phyloP scores from a whole-genome alignment of 2,888 invertebrate species.

The Marronus borbonicus region DNA sequence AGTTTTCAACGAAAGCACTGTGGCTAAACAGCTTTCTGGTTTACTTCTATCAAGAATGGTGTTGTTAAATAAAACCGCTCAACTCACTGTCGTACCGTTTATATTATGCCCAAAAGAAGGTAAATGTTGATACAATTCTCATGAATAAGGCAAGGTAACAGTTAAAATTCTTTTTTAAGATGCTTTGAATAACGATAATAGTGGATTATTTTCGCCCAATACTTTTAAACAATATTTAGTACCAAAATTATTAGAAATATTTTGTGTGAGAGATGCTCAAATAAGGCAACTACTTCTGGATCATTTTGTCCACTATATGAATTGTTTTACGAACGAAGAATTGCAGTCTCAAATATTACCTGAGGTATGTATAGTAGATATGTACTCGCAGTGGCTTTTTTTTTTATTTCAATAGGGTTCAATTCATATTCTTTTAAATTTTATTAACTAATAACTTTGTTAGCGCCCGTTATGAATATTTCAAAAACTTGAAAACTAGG shows the following conservation, averaged over 20 bases:
- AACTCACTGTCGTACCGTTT: conserved; percentile 79
- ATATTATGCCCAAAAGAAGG: conserved; percentile 82
- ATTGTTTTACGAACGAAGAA: conserved; percentile 83
- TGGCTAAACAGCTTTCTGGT: conserved; percentile 86
- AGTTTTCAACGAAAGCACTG: conserved; percentile 84
- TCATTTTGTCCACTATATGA: conserved; percentile 84
- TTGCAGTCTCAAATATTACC: conserved; percentile 86
- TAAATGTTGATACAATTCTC: not conserved
- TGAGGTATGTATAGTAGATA: conserved; percentile 73
- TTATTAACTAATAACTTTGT: too few relatives aligned
- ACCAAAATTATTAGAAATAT: conserved; percentile 84
- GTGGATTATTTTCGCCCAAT: conserved; percentile 78
- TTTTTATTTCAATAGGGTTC: conserved; percentile 2
- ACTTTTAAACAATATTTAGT: conserved; percentile 83
- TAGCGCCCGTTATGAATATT: too few relatives aligned
- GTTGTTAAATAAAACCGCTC: conserved; percentile 86
- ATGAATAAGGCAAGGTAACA: not conserved
- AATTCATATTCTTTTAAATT: too few relatives aligned
- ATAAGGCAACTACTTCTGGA: conserved; percentile 84
- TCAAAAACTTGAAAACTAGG: too few relatives aligned
- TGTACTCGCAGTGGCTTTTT: not conserved
- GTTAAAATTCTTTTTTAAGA: conserved; percentile 54
- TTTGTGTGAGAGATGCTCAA: conserved; percentile 89
- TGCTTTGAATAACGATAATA: conserved; percentile 67
- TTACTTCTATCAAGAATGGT: conserved; percentile 88